These are phyloP conservation scores for Baccha elongata DNA, from an alignment of 2,888 invertebrate genomes.

Conservation along the genomic window DNA sequence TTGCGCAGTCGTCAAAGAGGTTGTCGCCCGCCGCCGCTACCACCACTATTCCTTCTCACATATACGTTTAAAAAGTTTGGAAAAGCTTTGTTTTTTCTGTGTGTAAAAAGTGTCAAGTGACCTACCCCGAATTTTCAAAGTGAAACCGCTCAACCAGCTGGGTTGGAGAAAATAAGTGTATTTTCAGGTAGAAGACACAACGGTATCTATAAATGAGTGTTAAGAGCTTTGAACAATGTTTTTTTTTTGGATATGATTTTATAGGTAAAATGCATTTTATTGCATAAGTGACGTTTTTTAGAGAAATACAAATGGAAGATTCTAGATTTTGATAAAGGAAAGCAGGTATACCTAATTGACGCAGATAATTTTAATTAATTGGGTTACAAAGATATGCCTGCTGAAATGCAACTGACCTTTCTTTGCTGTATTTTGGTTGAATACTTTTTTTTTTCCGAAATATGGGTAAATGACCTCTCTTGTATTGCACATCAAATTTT, in stretches of 20 bases:
- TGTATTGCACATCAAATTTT: background rate
- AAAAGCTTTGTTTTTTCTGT: constrained; percentile 5
- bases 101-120: constrained; percentile 6
- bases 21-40: constrained; percentile 30
- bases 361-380: background rate
- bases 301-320: background rate
- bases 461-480: background rate
- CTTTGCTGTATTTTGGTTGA: background rate
- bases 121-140: constrained; percentile 40
- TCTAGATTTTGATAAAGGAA: background rate
- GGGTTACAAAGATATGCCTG: too few relatives aligned
- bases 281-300: background rate
- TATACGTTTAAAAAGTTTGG: constrained; percentile 11
- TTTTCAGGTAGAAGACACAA: constrained; percentile 6
- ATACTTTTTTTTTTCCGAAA: too few relatives aligned
- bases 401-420: background rate
- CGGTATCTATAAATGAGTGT: background rate
- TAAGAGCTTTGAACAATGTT: background rate
- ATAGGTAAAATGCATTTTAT: constrained; percentile 5
- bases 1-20: constrained; percentile 60
- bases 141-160: constrained; percentile 30
- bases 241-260: background rate
- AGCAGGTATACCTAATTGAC: background rate
- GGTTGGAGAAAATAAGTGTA: background rate
- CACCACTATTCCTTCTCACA: background rate